phyloP scores from a whole-genome alignment of 2,113 vertebrate genomes.

The Ellobius talpinus region DNA sequence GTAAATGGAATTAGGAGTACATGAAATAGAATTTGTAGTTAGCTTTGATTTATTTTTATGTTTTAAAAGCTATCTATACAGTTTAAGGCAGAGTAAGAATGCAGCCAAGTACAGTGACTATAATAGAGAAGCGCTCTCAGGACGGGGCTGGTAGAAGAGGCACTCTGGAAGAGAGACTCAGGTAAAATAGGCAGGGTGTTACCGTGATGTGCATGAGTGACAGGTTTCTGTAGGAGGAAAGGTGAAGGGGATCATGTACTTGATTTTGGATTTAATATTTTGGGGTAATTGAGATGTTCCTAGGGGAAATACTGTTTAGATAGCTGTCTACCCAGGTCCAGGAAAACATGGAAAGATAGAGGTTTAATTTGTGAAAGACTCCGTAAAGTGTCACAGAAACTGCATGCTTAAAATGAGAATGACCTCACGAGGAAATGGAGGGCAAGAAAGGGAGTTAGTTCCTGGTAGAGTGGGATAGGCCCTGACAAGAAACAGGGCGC shows the following conservation, averaged over 20 bases:
- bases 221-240: background rate
- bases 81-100: constrained; percentile 31
- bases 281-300: constrained; percentile 9
- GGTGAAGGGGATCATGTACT: background rate
- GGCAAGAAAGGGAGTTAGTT: background rate
- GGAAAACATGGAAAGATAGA: constrained; percentile 15
- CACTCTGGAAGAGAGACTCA: background rate
- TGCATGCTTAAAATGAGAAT: background rate
- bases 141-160: background rate
- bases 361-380: background rate
- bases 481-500: background rate
- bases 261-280: constrained; percentile 53
- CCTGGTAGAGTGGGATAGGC: background rate
- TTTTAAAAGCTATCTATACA: constrained; percentile 1
- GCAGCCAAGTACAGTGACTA: background rate
- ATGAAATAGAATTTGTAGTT: constrained; percentile 67
- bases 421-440: background rate
- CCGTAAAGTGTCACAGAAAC: background rate
- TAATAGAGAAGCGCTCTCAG: background rate
- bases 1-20: constrained; percentile 52
- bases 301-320: constrained; percentile 16
- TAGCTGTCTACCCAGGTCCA: background rate
- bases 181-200: background rate
- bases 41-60: constrained; percentile 21
- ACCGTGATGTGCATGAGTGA: background rate